phyloP scores from a whole-genome alignment of 1,140 invertebrate genomes.

The Pararge aegeria region DNA sequence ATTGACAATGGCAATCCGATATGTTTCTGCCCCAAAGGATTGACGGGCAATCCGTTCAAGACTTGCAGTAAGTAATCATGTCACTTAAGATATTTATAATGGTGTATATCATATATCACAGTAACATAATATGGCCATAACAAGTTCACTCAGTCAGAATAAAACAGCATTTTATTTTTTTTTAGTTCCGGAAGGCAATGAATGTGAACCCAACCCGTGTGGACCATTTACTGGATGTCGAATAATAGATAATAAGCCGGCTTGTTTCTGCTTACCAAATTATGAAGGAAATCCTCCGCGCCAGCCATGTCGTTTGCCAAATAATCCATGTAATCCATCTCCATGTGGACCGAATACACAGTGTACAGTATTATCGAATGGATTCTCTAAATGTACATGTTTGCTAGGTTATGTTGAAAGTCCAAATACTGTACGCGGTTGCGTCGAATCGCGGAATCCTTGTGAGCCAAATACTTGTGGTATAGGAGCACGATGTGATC shows the following conservation, averaged over 20 bases:
- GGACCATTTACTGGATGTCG: slow-evolving; percentile 91
- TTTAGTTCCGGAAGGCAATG: slow-evolving; percentile 92
- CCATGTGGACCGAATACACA: slow-evolving; percentile 94
- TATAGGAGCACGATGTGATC: slow-evolving; percentile 88
- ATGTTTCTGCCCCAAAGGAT: slow-evolving; percentile 93
- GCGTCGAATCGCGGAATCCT: slow-evolving; percentile 87
- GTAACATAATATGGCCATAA: too few relatives aligned
- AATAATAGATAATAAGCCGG: slow-evolving; percentile 84
- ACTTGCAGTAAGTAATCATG: slow-evolving; percentile 89
- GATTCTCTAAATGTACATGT: slow-evolving; percentile 93
- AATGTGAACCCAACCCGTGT: slow-evolving; percentile 91
- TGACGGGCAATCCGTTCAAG: slow-evolving; percentile 94
- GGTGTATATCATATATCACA: too few relatives aligned
- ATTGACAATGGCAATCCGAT: slow-evolving; percentile 92
- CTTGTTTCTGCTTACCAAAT: slow-evolving; percentile 92
- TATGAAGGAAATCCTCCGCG: slow-evolving; percentile 92
- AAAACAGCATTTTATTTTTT: too few relatives aligned
- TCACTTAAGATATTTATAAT: slow-evolving; percentile 1
- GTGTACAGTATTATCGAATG: slow-evolving; percentile 89
- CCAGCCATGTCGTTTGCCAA: slow-evolving; percentile 83
- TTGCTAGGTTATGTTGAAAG: slow-evolving; percentile 90
- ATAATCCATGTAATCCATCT: slow-evolving; percentile 90
- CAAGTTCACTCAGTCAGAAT: too few relatives aligned
- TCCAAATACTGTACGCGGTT: slow-evolving; percentile 92
- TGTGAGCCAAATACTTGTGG: slow-evolving; percentile 92